A percentile compares a stretch with the other conserved stretches of the same genome.
Conservation (phyloP, 2,888 invertebrate genomes). For the Torymus auratus region DNA sequence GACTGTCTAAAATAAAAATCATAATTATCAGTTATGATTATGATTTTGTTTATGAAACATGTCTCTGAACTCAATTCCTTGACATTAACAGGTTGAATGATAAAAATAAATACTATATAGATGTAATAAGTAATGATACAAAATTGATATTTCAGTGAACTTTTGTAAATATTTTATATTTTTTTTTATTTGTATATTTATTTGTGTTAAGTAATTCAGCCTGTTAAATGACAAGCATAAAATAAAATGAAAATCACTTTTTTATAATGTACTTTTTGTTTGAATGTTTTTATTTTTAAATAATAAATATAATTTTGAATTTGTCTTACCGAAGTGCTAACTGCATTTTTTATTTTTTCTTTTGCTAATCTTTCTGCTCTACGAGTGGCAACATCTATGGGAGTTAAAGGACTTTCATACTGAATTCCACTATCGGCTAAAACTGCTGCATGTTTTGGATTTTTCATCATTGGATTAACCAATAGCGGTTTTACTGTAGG, state of each 20-base stretch:
- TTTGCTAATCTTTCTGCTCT: slow-evolving; percentile 91
- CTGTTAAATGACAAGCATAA: slow-evolving; percentile 9
- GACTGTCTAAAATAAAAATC: slow-evolving; percentile 54
- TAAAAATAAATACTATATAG: not conserved
- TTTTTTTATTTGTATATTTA: no score
- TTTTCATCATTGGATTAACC: slow-evolving; percentile 86
- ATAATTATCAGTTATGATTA: slow-evolving; percentile 47
- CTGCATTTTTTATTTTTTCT: slow-evolving; percentile 83
- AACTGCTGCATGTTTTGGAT: slow-evolving; percentile 89
- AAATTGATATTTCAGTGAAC: no score
- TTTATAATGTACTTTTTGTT: not conserved
- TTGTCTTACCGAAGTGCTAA: slow-evolving; percentile 64
- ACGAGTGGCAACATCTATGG: slow-evolving; percentile 87
- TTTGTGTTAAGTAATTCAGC: slow-evolving; percentile 13
- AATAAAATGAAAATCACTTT: slow-evolving; percentile 18
- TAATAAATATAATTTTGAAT: not conserved
- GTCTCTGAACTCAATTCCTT: not conserved
- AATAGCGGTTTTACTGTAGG: slow-evolving; percentile 87
- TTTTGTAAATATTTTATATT: no score
- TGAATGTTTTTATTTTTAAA: not conserved
- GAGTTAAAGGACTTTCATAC: slow-evolving; percentile 90
- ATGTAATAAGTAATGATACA: no score
- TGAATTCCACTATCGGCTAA: slow-evolving; percentile 89
- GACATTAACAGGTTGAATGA: slow-evolving; percentile 34
- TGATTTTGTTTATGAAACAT: slow-evolving; percentile 5